Conservation (phyloP, 2,888 invertebrate genomes). For the Heliconius ismenius region DNA sequence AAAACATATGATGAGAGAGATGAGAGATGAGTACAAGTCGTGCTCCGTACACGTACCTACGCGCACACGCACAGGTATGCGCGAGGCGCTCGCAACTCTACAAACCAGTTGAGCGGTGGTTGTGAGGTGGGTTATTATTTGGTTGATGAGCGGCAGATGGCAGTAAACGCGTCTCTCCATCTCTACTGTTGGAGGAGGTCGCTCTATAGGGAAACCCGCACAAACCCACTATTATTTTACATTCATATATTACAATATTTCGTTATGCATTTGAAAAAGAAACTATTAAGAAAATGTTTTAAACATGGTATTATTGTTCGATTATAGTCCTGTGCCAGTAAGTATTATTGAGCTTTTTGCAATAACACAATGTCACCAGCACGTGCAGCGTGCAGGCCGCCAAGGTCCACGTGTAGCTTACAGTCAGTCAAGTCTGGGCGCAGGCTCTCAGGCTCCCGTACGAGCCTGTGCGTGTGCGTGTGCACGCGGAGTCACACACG, state of each 20-base stretch:
- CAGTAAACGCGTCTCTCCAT: conserved; percentile 21
- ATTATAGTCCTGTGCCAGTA: neutral
- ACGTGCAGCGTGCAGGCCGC: conserved; percentile 28
- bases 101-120: conserved; percentile 25
- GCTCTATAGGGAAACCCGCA: neutral
- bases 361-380: conserved; percentile 10
- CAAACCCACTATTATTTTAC: neutral
- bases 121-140: conserved; percentile 12
- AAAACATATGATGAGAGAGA: neutral
- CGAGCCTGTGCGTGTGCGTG: conserved; percentile 16
- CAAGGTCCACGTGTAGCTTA: conserved; percentile 29
- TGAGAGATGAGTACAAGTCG: neutral
- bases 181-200: neutral
- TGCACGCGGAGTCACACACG: conserved; percentile 5
- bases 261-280: neutral
- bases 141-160: conserved; percentile 15
- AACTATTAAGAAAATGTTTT: neutral
- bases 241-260: neutral
- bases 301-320: neutral
- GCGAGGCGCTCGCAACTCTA: conserved; percentile 15
- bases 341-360: neutral
- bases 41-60: neutral
- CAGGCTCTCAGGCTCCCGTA: conserved; percentile 29
- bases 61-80: neutral
- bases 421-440: conserved; percentile 27